Conservation (phyloP, 1,140 invertebrate species). For the Drosophila quadrilineata region DNA sequence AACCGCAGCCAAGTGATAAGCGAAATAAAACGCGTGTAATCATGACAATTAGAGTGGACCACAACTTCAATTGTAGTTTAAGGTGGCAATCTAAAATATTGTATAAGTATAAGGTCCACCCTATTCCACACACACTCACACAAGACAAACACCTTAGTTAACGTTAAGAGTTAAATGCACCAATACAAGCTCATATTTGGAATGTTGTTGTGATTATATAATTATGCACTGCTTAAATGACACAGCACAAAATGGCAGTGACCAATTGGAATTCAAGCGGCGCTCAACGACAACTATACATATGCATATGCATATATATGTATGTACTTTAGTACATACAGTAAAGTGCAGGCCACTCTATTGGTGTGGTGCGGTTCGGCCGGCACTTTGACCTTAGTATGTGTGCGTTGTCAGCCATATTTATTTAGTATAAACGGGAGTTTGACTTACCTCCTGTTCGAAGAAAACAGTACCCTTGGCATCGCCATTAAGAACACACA, state of each 20-base stretch:
- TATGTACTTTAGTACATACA: neutral
- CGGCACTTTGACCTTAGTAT: constrained; percentile 58
- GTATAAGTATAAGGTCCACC: neutral
- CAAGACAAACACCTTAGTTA: neutral
- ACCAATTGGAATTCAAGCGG: constrained; percentile 41
- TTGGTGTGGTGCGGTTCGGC: constrained; percentile 17
- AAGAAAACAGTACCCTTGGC: constrained; percentile 91
- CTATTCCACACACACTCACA: neutral
- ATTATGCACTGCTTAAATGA: constrained; percentile 51
- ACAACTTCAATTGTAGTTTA: neutral
- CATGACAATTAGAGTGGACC: constrained; percentile 10
- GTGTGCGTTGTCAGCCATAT: constrained; percentile 16
- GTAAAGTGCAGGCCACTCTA: too few species aligned
- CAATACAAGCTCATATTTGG: neutral
- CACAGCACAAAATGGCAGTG: constrained; percentile 37
- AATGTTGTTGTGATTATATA: constrained; percentile 53
- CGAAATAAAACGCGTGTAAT: constrained; percentile 1
- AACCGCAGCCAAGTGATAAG: constrained; percentile 41
- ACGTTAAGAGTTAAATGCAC: neutral
- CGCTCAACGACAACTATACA: neutral
- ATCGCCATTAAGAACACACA: constrained; percentile 92
- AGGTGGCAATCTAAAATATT: neutral
- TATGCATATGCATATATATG: neutral
- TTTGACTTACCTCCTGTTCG: constrained; percentile 87
- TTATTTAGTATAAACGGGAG: neutral